These are phyloP conservation scores for Drosophila kokeensis DNA, from an alignment of 2,888 invertebrate species.

Conservation along the genomic window DNA sequence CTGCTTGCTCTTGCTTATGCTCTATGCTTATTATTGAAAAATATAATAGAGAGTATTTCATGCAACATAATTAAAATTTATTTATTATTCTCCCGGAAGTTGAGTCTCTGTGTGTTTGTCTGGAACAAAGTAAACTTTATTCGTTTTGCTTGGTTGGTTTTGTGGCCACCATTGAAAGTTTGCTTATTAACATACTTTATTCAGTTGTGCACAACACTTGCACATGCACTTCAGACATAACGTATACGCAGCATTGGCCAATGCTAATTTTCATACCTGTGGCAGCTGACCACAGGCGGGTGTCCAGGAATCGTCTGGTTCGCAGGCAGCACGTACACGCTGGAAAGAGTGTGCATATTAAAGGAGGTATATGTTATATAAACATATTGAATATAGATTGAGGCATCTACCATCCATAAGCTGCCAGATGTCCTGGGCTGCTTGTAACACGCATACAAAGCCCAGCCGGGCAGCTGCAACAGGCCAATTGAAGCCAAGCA, in stretches of 20 bases:
- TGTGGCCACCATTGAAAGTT: slow-evolving; percentile 24
- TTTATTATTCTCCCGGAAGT: not conserved
- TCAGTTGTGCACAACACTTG: slow-evolving; percentile 1
- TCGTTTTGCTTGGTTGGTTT: slow-evolving; percentile 15
- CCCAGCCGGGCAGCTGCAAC: slow-evolving; percentile 85
- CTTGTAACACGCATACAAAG: slow-evolving; percentile 73
- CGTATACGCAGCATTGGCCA: slow-evolving; percentile 52
- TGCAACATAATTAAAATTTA: not conserved
- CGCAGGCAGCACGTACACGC: slow-evolving; percentile 75
- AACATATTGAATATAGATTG: not conserved
- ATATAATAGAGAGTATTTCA: not conserved
- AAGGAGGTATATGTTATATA: not conserved
- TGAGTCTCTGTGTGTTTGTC: slow-evolving; percentile 14
- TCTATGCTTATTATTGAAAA: not conserved
- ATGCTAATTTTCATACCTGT: slow-evolving; percentile 35
- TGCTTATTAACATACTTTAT: not conserved
- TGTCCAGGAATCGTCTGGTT: slow-evolving; percentile 81
- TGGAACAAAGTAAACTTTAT: slow-evolving; percentile 25
- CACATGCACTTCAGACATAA: slow-evolving; percentile 38
- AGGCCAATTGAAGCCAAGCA: slow-evolving; percentile 85
- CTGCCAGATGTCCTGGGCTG: slow-evolving; percentile 51
- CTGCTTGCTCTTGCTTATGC: too few relatives aligned
- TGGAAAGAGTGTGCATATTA: slow-evolving; percentile 23
- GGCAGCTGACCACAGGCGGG: slow-evolving; percentile 74
- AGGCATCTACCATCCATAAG: slow-evolving; percentile 58